Base-by-base conservation (phyloP, 1,140 invertebrate species). In the Galendromus occidentalis region DNA sequence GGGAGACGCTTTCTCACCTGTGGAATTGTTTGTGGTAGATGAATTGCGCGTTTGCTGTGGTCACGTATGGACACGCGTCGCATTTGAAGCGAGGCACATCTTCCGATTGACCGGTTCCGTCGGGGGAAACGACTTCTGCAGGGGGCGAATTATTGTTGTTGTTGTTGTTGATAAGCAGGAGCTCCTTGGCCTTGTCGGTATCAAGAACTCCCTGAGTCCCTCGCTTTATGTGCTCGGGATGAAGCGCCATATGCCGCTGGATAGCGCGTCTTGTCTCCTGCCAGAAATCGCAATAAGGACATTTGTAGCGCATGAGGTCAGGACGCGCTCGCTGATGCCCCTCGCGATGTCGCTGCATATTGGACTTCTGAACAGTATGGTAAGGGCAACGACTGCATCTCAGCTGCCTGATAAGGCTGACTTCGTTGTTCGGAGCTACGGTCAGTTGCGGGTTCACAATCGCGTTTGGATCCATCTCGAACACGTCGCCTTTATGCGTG, bases 21-120 rank as follows among this genome's bases (percentile, higher is more conserved):
- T 91, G 87, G 71, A 90, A 86, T 73, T 90, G 86, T 69, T 86
- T 85, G 70, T 90, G 87, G 73, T 89, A 87, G 68, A 86, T 80
- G 71, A 84, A 87, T 72, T 90, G 86, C 44, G 85, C 85, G 74
- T 87, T 86, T 72, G 84, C 87, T 71, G 87, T 85, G 29, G 84
- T 86, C 67, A 85, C 84, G 73, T 86, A 88, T 0, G 86, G 86
- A 74, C 86, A 88, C 44, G 81, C 77, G 0, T 79, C 77, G 71
- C 86, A 88, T 65, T 22, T 55, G 33, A n/a, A 69, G 65, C 18
- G 66, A 68, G 44, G 66, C 69, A 44, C 66, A 44, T 22, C 30
- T 20, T 39, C 64, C 64, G 55, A 12, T 17, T 59, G 17, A 20
- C 51, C 51, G 14, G 14, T 17, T 59, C 51, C 51, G 25, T 25